Base-by-base conservation (phyloP, 1,140 invertebrate genomes). In the Matsumurasca onukii region DNA sequence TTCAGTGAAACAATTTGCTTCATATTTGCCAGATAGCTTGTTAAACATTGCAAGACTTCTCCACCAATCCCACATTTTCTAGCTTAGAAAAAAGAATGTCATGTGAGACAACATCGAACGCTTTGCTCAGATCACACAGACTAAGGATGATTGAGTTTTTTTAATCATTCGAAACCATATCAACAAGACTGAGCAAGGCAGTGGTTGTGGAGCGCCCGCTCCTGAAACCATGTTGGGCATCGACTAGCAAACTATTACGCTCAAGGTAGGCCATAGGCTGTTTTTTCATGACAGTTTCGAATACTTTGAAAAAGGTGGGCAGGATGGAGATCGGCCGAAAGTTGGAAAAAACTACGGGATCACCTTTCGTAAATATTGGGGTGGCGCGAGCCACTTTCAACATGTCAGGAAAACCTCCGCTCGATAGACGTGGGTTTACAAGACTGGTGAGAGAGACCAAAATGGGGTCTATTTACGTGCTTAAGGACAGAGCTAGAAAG, bases 351-450 rank as follows among this genome's bases (percentile, higher is more conserved):
- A 1, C 29, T 31, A 29, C 22, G 31, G 59, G 31, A 29, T 62
- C 59, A 30, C 59, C 25, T 30, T 62, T 62, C 25, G 25, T 62
- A 31, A 31, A 62, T 24, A 62, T 62, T 9, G 59, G 59, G 20
- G 31, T 29, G 0, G 59, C 31, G 5, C 59, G 20, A 3, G 25
- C 3, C 22, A 30, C 31, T 31, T 62, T 62, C 22, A 62, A 30
- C 3, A 3, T 27, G 15, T 30, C 59, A n/a, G 59, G 59, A 20
- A 62, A 62, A 30, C 25, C 31, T 31, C 59, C 59, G 20, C 20
- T 1, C 31, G 29, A 24, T 22, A 31, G 34, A 17, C 34, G 2
- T 5, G 59, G 24, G 31, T 62, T 62, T 3, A 62, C 25, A 12
- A 62, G 29, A n/a, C 31, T 62, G 13, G 59, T 29, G 27, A 62